Conservation (phyloP, 2,888 invertebrate genomes). For the Odontomyia ornata region DNA sequence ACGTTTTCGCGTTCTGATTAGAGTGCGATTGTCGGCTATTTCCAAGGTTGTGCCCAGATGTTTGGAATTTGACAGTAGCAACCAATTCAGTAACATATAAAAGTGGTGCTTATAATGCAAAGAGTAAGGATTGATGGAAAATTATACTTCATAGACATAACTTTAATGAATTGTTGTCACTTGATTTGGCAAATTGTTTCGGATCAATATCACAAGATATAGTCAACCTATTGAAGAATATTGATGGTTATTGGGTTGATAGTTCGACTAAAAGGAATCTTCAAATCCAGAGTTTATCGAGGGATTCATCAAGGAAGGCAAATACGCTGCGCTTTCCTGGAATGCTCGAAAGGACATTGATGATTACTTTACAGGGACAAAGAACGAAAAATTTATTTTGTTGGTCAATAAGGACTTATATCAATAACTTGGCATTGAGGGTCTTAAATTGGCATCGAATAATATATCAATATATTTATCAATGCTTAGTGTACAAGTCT, state of each 20-base stretch:
- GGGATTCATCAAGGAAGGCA: slow-evolving; percentile 69
- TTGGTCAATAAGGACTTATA: slow-evolving; percentile 66
- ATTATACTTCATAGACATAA: no score
- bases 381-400: slow-evolving; percentile 66
- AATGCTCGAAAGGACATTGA: slow-evolving; percentile 61
- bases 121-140: no score
- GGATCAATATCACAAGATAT: slow-evolving; percentile 53
- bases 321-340: slow-evolving; percentile 63
- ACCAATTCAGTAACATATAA: no score
- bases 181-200: slow-evolving; percentile 66
- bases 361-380: slow-evolving; percentile 66
- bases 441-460: slow-evolving; percentile 53
- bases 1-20: no score
- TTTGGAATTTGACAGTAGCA: no score
- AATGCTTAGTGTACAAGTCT: background rate
- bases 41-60: no score
- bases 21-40: no score
- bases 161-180: no score
- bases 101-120: no score
- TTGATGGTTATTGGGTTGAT: slow-evolving; percentile 67
- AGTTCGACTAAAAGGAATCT: slow-evolving; percentile 64
- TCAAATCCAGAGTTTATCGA: slow-evolving; percentile 66
- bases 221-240: slow-evolving; percentile 62
- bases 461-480: slow-evolving; percentile 6
- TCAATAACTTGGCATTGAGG: slow-evolving; percentile 68